Base-by-base conservation (phyloP, 2,797 vertebrate species). In the Aselliscus stoliczkanus region DNA sequence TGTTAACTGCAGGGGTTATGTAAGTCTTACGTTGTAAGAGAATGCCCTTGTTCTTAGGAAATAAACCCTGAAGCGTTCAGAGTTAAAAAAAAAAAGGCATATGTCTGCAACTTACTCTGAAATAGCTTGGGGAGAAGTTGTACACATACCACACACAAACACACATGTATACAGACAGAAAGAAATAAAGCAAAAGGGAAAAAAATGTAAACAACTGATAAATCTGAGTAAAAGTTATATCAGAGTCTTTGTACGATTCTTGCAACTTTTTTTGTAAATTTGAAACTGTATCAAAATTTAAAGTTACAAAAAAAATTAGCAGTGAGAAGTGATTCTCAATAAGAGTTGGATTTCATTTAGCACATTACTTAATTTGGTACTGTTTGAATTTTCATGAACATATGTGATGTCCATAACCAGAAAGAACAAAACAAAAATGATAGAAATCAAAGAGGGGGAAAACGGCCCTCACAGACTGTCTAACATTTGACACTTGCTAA, bases 1-100 rank as follows among this genome's bases (percentile, higher is more conserved):
- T 76, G 95, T 85, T 83, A 87, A 94, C 65, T n/a, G 64, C 37
- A 56, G 67, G 64, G 54, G 47, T 95, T 95, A 69, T 47, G 39
- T 84, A 93, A 95, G 85, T 64, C 54, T 65, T 72, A n/a, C 50
- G 20, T 21, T 67, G 56, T 62, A 69, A 94, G 76, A 87, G 70
- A 93, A 20, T 7, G 39, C 60, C 60, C 92, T 75, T 70, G 29
- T 80, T 82, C 92, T 97, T 90, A 42, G 81, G 86, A 97, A 94
- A 97, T 37, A 42, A 7, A 79, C 65, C 44, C 94, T 65, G 82
- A 89, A 95, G 54, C 76, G 52, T 58, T 95, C 37, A 52, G 86
- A 89, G 76, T 86, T 75, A 65, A 93, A 94, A 88, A 76, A n/a
- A n/a, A n/a, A n/a, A n/a, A 65, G 77, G 72, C 54, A 20, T 0